Evolutionary conservation across 1,140 invertebrate species (phyloP).

Genomic region (Bombus terrestris): DNA sequence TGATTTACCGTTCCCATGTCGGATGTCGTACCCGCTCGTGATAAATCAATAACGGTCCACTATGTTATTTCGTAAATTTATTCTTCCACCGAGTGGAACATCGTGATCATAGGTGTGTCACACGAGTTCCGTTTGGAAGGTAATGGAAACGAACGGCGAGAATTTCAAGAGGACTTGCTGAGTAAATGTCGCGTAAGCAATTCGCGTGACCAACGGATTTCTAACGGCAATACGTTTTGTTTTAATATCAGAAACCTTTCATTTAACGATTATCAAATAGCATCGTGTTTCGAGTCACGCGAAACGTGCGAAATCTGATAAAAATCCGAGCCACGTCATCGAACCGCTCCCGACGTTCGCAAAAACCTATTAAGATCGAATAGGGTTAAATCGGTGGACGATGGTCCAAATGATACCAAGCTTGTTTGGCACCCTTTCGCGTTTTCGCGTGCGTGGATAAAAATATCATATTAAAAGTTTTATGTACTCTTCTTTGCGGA

Average conservation of each 20-base stretch:
- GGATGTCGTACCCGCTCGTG: not conserved
- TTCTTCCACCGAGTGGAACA: not conserved
- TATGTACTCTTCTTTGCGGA: not conserved
- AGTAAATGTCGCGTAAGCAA: constrained; percentile 21
- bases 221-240: constrained; percentile 29
- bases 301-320: constrained; percentile 49
- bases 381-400: constrained; percentile 9
- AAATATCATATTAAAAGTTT: not conserved
- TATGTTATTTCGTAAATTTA: not conserved
- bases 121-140: not conserved
- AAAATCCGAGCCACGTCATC: constrained; percentile 50
- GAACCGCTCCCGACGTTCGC: constrained; percentile 34
- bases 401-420: constrained; percentile 37
- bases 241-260: constrained; percentile 44
- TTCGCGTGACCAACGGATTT: constrained; percentile 55
- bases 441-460: not conserved
- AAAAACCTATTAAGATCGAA: constrained; percentile 16
- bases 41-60: constrained; percentile 21
- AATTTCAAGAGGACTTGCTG: not conserved
- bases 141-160: not conserved
- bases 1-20: constrained; percentile 1
- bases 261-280: constrained; percentile 55
- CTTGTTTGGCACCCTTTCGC: constrained; percentile 11
- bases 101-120: not conserved
- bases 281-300: constrained; percentile 52